Conservation (phyloP, 2,888 invertebrate genomes). For the Polyommatus icarus region DNA sequence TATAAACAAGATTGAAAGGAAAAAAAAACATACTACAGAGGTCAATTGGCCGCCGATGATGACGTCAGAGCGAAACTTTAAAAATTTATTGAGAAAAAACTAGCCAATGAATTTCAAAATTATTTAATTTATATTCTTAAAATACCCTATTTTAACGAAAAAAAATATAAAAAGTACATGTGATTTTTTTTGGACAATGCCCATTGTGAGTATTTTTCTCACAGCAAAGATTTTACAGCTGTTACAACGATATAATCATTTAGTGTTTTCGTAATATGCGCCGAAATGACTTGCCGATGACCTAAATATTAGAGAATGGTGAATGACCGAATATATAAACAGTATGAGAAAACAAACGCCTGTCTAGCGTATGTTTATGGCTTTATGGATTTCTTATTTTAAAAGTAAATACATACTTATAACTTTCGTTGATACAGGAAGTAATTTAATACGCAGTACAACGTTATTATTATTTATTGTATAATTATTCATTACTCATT, state of each 20-base stretch:
- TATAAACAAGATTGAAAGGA: too few species aligned
- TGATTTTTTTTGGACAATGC: too few species aligned
- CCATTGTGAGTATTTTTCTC: not conserved
- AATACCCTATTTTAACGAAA: too few species aligned
- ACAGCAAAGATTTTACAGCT: not conserved
- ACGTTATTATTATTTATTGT: too few species aligned
- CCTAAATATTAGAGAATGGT: slow-evolving; percentile 45
- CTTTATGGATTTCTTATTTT: not conserved
- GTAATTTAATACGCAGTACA: not conserved
- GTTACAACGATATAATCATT: not conserved
- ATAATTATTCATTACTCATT: not conserved
- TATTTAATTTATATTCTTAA: too few species aligned
- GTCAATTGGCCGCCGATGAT: too few species aligned
- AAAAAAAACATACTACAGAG: too few species aligned
- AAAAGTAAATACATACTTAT: not conserved
- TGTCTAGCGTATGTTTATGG: not conserved
- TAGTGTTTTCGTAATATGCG: slow-evolving; percentile 23
- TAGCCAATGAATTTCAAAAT: too few species aligned
- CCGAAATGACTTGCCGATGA: slow-evolving; percentile 19
- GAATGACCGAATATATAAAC: slow-evolving; percentile 57
- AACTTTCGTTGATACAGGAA: not conserved
- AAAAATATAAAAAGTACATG: too few species aligned
- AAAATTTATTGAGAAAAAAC: too few species aligned
- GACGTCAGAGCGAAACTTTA: too few species aligned
- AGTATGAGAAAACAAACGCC: slow-evolving; percentile 39